Evolutionary conservation across 2,113 vertebrate genomes (phyloP), one percentile per base, ranked within the genome.

Genomic region (Thalassoma bifasciatum): DNA sequence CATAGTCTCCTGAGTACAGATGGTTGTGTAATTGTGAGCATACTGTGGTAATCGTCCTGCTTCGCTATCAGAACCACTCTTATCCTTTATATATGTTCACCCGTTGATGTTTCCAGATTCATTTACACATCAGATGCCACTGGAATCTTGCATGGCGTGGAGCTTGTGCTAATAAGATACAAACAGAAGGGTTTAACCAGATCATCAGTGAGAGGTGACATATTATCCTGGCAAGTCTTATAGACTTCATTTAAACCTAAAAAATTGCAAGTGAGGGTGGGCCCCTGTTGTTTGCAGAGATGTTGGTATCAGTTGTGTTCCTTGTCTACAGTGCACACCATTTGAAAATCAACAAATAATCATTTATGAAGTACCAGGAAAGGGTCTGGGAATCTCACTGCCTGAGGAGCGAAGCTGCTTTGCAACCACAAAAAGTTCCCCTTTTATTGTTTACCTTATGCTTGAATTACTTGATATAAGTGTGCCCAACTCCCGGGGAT

Each of bases 1-100:
- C n/a, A n/a, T 26, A 78, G 86, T 75, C 70, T 42, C 34, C n/a
- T 19, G 5, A 24, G 58, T 86, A 75, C 84, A 92, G 91, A 93
- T 87, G 89, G 87, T 71, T 76, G 68, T 79, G 79, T 91, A 83
- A 90, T 88, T 90, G 81, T 40, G n/a, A 67, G 75, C 75, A 76
- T 82, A 81, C 50, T 65, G 61, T 36, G 49, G 60, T 46, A 74
- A 89, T 89, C 81, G 53, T 49, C 61, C 16, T 37, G 75, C 84
- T 85, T 84, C 82, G 79, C 85, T 71, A 80, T 83, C 73, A 78
- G 46, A 86, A 77, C 79, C 77, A 79, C 58, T 19, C 71, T 86
- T 60, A 60, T 72, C 72, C 77, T 65, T 77, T 81, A 75, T 80
- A 66, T 72, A 58, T 37, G 22, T 68, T 76, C 65, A 64, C 65